phyloP scores from a whole-genome alignment of 2,797 vertebrate species.

The Enteromius fasciolatus region DNA sequence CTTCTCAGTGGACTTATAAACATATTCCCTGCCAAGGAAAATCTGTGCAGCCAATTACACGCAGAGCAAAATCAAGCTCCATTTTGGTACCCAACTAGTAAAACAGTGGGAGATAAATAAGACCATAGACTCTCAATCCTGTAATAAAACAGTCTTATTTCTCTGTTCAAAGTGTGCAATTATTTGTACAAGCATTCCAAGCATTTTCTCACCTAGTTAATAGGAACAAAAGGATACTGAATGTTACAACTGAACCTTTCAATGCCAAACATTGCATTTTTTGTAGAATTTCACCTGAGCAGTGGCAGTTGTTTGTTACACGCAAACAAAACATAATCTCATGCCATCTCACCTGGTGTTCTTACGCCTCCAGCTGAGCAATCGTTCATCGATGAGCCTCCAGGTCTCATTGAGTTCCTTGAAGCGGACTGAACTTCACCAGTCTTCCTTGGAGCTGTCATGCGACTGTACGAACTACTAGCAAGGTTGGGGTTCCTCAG shows the following conservation, averaged over 20 bases:
- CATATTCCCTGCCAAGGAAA: constrained; percentile 31
- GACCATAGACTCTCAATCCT: constrained; percentile 30
- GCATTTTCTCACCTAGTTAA: constrained; percentile 1
- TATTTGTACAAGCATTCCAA: neutral
- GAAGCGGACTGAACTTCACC: constrained; percentile 65
- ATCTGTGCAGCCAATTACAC: constrained; percentile 43
- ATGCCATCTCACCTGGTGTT: constrained; percentile 81
- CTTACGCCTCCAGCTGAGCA: constrained; percentile 81
- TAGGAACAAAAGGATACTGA: neutral
- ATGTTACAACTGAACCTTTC: neutral
- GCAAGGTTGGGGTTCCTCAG: constrained; percentile 89
- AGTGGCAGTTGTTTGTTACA: neutral
- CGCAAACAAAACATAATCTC: neutral
- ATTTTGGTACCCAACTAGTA: constrained; percentile 45
- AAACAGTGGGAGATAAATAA: constrained; percentile 48
- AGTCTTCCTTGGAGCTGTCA: constrained; percentile 78
- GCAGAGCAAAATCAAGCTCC: constrained; percentile 35
- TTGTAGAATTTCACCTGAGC: neutral
- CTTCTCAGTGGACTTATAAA: constrained; percentile 43
- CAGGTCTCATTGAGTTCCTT: constrained; percentile 72
- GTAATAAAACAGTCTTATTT: constrained; percentile 45
- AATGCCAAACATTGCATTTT: neutral
- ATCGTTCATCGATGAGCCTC: constrained; percentile 82
- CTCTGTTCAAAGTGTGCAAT: constrained; percentile 33
- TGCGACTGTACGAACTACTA: constrained; percentile 85